Percentiles rank a stretch among this genome's conserved stretches.
Conservation (phyloP, 2,113 vertebrate genomes). For the Oreochromis niloticus region DNA sequence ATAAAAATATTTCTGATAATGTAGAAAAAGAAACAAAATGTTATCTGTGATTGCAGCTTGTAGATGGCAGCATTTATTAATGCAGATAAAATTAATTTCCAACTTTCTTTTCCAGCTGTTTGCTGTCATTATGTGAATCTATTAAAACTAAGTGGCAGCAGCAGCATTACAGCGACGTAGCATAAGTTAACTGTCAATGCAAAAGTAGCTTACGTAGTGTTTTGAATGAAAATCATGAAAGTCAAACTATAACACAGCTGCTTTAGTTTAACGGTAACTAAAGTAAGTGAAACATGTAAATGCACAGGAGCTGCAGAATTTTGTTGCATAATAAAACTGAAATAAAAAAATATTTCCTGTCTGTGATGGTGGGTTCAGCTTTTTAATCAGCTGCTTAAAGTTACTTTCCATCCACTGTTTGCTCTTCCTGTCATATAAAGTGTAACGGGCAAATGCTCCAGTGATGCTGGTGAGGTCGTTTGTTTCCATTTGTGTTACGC, state of each 20-base stretch:
- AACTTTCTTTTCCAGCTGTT: background rate
- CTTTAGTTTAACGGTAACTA: background rate
- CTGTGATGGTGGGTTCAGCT: background rate
- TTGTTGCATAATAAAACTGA: background rate
- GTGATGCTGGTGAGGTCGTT: background rate
- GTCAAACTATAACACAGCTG: background rate
- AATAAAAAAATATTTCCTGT: background rate
- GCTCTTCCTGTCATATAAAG: background rate
- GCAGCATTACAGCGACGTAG: background rate
- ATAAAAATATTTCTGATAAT: background rate
- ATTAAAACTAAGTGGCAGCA: background rate
- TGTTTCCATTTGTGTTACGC: background rate
- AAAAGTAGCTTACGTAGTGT: background rate
- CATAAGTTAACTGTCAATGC: background rate
- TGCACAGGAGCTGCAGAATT: background rate
- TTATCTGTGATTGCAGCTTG: background rate
- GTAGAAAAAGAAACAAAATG: background rate
- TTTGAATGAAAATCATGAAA: background rate
- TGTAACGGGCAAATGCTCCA: background rate
- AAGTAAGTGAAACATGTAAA: background rate
- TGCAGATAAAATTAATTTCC: background rate
- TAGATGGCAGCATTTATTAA: background rate
- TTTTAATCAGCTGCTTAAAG: background rate
- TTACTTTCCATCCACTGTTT: background rate
- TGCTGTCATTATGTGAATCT: background rate